Evolutionary conservation across 2,888 invertebrate species (phyloP).

Genomic region (Tribolium freemani): DNA sequence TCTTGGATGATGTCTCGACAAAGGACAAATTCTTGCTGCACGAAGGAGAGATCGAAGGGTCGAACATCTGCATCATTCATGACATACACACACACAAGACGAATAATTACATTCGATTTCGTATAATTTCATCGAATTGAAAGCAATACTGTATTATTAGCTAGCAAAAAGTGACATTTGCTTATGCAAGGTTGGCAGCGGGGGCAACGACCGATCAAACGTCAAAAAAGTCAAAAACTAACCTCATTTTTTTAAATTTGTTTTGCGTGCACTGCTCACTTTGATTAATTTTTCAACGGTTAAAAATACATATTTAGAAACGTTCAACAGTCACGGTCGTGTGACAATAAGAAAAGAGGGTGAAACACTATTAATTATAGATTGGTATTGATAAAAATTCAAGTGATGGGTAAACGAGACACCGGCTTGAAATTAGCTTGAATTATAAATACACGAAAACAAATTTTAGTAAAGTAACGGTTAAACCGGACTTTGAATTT

Average conservation of each 20-base stretch:
- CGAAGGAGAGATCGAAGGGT: too few relatives aligned
- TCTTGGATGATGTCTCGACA: background rate
- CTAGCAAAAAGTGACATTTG: background rate
- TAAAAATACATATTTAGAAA: background rate
- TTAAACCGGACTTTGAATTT: too few relatives aligned
- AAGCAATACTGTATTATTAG: background rate
- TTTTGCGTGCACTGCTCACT: too few relatives aligned
- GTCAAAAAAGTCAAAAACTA: background rate
- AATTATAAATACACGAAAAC: background rate
- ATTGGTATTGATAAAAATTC: background rate
- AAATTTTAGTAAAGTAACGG: background rate
- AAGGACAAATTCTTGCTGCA: background rate
- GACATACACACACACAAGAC: background rate
- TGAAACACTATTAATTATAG: background rate
- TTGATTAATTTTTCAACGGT: too few relatives aligned
- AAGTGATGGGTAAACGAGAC: background rate
- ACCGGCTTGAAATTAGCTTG: background rate
- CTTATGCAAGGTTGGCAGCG: background rate
- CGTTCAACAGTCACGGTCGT: constrained; percentile 1
- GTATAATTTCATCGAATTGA: background rate
- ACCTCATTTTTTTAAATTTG: too few relatives aligned
- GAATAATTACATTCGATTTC: background rate
- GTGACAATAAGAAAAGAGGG: constrained; percentile 1
- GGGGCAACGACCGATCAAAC: background rate
- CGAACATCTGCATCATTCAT: background rate